Evolutionary conservation across 2,888 invertebrate species (phyloP), one percentile per base, ranked within the genome.

Genomic region (Synergus itoensis): DNA sequence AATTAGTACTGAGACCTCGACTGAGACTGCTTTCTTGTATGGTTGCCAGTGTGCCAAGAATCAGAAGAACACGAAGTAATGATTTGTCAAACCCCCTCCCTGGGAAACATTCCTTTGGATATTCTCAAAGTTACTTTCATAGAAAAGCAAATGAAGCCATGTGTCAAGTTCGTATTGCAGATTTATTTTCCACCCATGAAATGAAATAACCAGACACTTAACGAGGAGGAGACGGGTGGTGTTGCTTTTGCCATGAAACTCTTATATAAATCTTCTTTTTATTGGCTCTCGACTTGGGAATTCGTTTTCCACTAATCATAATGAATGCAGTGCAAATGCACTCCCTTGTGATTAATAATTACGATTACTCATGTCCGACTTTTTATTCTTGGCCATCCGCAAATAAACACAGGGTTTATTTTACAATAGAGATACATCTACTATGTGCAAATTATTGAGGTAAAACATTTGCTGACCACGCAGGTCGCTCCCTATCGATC

Each of bases 401-500:
- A 53, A 53, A 53, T 53, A 53, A 53, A 53, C 48, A 8, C 8
- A 53, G 45, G 14, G 67, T 45, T 69, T 69, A 45, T 69, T 28
- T 28, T 69, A 45, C 12, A 7, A 21, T 45, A 69, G 45, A 67
- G 12, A 69, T 67, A 28, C 21, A 28, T 69, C 45, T 43, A 28
- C 21, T 64, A 28, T 45, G 45, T 21, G 21, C 45, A 69, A 69
- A 45, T 69, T 69, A 69, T 45, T 43, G 67, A 69, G 45, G 67
- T 18, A 69, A 69, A 69, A 69, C 45, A 45, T 69, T 69, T 69
- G 67, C 67, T 60, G 77, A 81, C 67, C 79, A 82, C 81, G 80
- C 82, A 80, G 81, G 80, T 41, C 82, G 65, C 82, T 69, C 45
- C 45, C 57, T 80, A 82, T 83, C 79, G 84, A 83, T 84, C 83